Evolutionary conservation across 2,113 vertebrate genomes (phyloP).

Genomic region (Microtus pennsylvanicus): DNA sequence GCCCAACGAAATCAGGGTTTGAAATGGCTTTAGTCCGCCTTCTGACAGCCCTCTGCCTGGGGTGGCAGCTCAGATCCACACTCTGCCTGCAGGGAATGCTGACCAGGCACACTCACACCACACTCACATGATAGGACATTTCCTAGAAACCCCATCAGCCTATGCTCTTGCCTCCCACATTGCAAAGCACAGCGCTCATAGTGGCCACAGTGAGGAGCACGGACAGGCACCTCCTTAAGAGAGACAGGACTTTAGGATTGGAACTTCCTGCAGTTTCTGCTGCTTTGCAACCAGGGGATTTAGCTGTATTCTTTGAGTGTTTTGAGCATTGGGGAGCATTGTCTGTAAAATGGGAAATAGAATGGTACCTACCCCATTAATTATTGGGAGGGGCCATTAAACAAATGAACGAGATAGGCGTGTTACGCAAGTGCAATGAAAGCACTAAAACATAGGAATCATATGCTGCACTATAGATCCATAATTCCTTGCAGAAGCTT

Average conservation of each 20-base stretch:
- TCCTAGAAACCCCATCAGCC: not conserved
- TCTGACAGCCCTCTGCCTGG: not conserved
- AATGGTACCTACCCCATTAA: not conserved
- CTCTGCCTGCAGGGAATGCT: not conserved
- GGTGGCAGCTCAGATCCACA: not conserved
- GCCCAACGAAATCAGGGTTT: not conserved
- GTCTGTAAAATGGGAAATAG: not conserved
- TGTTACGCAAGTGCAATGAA: too few relatives aligned
- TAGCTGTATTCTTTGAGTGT: not conserved
- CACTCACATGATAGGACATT: not conserved
- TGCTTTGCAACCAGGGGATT: not conserved
- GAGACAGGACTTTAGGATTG: not conserved
- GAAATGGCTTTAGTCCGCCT: not conserved
- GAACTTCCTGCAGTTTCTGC: not conserved
- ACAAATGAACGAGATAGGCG: not conserved
- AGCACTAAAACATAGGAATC: not conserved
- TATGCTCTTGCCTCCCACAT: too few relatives aligned
- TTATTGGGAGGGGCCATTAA: not conserved
- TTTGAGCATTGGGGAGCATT: not conserved
- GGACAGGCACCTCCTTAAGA: not conserved
- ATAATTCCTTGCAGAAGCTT: conserved; percentile 30
- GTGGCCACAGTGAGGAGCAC: not conserved
- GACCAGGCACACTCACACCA: not conserved
- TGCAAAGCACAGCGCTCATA: not conserved
- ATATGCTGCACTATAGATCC: not conserved